These are phyloP conservation scores for Odontomyia ornata DNA, from an alignment of 2,888 invertebrate species.

Conservation along the genomic window DNA sequence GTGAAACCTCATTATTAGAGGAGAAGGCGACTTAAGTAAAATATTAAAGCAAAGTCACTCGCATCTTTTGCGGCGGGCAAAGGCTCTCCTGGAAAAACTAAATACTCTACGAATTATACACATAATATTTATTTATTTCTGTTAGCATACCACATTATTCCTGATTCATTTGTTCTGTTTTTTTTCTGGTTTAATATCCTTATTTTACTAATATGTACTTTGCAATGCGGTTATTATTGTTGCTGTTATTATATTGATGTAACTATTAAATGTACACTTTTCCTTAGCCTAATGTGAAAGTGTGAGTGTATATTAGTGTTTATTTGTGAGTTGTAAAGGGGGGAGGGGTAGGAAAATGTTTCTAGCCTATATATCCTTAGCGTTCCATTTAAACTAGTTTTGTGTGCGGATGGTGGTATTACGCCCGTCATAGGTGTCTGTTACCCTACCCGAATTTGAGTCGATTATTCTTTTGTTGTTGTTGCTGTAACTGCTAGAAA, in stretches of 20 bases:
- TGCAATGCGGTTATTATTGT: slow-evolving; percentile 4
- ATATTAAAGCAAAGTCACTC: no score
- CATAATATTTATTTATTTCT: not conserved
- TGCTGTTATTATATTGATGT: not conserved
- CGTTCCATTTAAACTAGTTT: not conserved
- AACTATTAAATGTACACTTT: not conserved
- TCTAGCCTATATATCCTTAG: not conserved
- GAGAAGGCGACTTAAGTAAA: no score
- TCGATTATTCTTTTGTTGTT: not conserved
- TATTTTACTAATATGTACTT: not conserved
- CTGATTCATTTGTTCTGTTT: not conserved
- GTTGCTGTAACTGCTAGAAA: not conserved
- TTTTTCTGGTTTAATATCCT: not conserved
- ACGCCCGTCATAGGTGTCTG: no score
- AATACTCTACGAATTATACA: not conserved
- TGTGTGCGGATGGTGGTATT: not conserved
- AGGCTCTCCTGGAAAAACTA: no score
- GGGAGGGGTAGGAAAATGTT: not conserved
- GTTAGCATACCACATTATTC: not conserved
- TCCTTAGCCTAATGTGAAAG: not conserved
- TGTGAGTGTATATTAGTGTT: no score
- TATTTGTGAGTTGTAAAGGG: not conserved
- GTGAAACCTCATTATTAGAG: no score
- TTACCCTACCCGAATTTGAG: not conserved
- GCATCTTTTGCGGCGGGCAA: no score